These are phyloP conservation scores for Dunckerocampus dactyliophorus DNA, from an alignment of 2,113 vertebrate genomes.

Conservation along the genomic window DNA sequence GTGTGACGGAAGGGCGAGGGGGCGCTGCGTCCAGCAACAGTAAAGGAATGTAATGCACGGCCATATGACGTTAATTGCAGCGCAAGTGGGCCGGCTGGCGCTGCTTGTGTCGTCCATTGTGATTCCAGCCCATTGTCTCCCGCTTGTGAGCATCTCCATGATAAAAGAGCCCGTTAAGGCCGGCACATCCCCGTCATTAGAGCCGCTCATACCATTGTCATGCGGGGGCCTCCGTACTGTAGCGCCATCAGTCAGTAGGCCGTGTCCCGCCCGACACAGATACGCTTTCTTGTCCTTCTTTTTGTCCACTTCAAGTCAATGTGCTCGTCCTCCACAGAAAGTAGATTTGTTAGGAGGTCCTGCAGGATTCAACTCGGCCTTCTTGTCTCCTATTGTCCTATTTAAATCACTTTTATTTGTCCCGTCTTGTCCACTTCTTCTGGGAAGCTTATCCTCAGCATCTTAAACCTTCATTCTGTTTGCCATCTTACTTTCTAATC, in stretches of 20 bases:
- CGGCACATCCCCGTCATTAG: constrained; percentile 57
- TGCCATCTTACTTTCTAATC: too few relatives aligned
- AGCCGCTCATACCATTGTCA: constrained; percentile 60
- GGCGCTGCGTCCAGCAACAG: constrained; percentile 32
- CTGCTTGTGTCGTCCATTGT: constrained; percentile 66
- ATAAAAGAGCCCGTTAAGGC: constrained; percentile 59
- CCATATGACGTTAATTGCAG: constrained; percentile 69
- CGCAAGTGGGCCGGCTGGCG: constrained; percentile 46
- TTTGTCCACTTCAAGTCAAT: background rate
- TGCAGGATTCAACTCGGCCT: too few relatives aligned
- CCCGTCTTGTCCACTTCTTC: too few relatives aligned
- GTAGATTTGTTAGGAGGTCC: too few relatives aligned
- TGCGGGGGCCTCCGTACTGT: constrained; percentile 46
- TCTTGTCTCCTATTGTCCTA: too few relatives aligned
- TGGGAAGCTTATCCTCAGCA: too few relatives aligned
- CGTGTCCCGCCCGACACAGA: constrained; percentile 9
- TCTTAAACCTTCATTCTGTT: too few relatives aligned
- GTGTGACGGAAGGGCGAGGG: constrained; percentile 36
- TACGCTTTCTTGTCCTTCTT: constrained; percentile 7
- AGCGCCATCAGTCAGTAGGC: constrained; percentile 38
- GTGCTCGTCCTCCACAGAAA: too few relatives aligned
- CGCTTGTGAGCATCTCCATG: constrained; percentile 48
- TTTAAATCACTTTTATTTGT: too few relatives aligned
- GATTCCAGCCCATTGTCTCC: constrained; percentile 52
- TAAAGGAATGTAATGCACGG: constrained; percentile 59